Conservation (phyloP, 2,888 invertebrate species). For the Oscheius sp. region DNA sequence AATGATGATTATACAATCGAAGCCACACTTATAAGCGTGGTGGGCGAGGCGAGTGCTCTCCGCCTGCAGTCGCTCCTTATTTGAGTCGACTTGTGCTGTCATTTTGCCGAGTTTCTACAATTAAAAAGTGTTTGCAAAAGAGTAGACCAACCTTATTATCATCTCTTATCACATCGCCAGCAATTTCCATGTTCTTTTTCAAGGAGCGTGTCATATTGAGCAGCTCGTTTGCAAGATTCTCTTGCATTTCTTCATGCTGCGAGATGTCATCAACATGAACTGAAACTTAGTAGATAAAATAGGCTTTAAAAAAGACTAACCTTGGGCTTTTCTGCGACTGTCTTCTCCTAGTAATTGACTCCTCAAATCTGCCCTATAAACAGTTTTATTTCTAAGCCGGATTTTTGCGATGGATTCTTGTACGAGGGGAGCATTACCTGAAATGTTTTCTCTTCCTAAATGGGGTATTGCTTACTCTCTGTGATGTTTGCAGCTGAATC, state of each 20-base stretch:
- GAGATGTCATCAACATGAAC: conserved; percentile 80
- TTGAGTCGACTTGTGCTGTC: conserved; percentile 27
- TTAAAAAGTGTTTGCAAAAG: not conserved
- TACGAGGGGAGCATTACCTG: not conserved
- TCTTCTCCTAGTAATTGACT: conserved; percentile 51
- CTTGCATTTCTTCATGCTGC: conserved; percentile 87
- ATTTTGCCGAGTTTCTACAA: conserved; percentile 27
- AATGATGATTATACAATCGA: conserved; percentile 63
- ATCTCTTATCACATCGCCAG: conserved; percentile 86
- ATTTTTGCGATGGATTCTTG: conserved; percentile 45
- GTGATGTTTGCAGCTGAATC: too few relatives aligned
- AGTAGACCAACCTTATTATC: conserved; percentile 80
- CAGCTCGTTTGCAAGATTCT: conserved; percentile 92
- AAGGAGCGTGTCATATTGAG: conserved; percentile 85
- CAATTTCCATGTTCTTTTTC: conserved; percentile 88
- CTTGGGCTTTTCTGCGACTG: conserved; percentile 14
- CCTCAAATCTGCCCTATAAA: conserved; percentile 59
- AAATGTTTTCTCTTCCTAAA: too few relatives aligned
- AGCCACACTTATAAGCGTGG: conserved; percentile 62
- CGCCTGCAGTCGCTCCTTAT: conserved; percentile 23
- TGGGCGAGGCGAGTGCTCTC: conserved; percentile 48
- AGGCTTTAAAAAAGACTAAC: not conserved
- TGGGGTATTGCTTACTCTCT: too few relatives aligned
- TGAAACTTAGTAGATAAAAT: conserved; percentile 7
- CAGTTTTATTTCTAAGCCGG: conserved; percentile 41